Base-by-base conservation (phyloP, 2,797 vertebrate species). In the Cirrhinus mrigala region DNA sequence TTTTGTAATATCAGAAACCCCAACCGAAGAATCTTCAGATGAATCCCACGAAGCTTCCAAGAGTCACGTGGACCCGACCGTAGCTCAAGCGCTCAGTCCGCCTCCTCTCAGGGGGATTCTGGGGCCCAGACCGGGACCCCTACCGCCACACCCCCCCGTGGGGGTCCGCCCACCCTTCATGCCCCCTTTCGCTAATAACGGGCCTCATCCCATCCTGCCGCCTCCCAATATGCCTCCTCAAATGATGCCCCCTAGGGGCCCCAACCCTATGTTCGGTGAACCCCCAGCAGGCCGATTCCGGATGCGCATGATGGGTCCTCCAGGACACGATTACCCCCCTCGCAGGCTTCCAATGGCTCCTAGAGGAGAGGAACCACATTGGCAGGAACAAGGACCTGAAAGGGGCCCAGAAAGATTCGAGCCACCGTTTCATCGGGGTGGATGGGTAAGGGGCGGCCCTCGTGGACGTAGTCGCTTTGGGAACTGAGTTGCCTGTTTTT, bases 401-500 rank as follows among this genome's bases (percentile, higher is more conserved):
- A 83, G 78, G 77, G 87, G 75, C 8, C 74, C 68, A 75, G 76
- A 40, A 82, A 81, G 33, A 3, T 33, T 33, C 0, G 66, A 69
- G 73, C 91, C 92, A 0, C 92, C 91, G 6, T 93, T 93, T 83
- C 90, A 85, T 10, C 91, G 93, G 79, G 92, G 93, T 81, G 83
- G 44, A 5, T 86, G 52, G 29, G 52, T 7, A 27, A 89, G 40
- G 18, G 77, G 88, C 5, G 76, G 84, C 78, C 87, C 64, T 29
- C 37, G n/a, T 12, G 11, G 76, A 58, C 73, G 73, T 16, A 85
- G 73, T 1, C 56, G 16, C 37, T 90, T 90, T 16, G 76, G 27
- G 15, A 76, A 64, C 81, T 85, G 84, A 86, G 6, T 37, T 58
- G 50, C 40, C 12, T 54, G 18, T 48, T 16, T 3, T 27, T 33